Base-by-base conservation (phyloP, 2,797 vertebrate genomes). In the Ctenopoma kingsleyae region DNA sequence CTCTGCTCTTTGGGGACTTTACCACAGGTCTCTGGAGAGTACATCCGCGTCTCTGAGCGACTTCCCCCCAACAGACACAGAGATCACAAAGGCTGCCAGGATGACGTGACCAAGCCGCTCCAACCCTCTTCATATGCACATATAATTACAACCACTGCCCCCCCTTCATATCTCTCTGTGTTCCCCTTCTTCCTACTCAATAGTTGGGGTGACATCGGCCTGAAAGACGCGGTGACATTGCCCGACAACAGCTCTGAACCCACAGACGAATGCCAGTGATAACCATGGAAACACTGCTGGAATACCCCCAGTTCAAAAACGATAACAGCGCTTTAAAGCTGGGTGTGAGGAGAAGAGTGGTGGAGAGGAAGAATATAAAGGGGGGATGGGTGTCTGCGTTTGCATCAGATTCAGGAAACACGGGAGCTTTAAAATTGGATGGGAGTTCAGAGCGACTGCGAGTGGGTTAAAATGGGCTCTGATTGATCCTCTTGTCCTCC, bases 111-210 rank as follows among this genome's bases (percentile, higher is more conserved):
- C 87, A 82, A 83, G 90, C 90, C 86, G 87, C 88, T 87, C 73
- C 75, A 59, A 25, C 77, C 81, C 87, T 82, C 88, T 92, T 90
- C 87, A 78, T 91, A 93, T 91, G 92, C 92, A 92, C 92, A 92
- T 93, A 92, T 81, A 87, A 92, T 94, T 93, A 93, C 69, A 75
- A 61, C 70, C 36, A 19, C 43, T 19, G 62, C 59, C 43, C 62
- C 57, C 30, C 40, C 46, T 44, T 35, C 61, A 62, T 76, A 76
- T 82, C 68, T 53, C 63, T 55, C 40, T 13, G 54, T 30, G 44
- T 38, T 19, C 59, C 51, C 62, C 70, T 52, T 44, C 47, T 32
- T 51, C 60, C 58, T 54, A 65, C 82, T 85, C 82, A 79, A 85
- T 88, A 74, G 78, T 62, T 73, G 43, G 72, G 76, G 66, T 85